phyloP scores from a whole-genome alignment of 2,888 invertebrate genomes.

The Archaeoteleia sp. region DNA sequence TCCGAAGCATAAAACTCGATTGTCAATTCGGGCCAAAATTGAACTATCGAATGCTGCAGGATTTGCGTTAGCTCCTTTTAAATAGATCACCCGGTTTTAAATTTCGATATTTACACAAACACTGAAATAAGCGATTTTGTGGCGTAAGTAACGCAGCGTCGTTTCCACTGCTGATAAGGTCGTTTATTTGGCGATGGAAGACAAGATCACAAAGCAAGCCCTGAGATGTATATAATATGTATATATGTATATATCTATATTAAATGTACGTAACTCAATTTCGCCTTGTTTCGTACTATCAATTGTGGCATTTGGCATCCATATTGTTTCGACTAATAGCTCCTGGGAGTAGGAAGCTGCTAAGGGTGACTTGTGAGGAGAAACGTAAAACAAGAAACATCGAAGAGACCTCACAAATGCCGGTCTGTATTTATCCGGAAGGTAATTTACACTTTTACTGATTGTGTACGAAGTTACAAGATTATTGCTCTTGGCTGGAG shows the following conservation, averaged over 20 bases:
- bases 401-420: conserved; percentile 53
- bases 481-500: conserved; percentile 54
- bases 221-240: conserved; percentile 2
- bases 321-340: conserved; percentile 73
- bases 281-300: conserved; percentile 58
- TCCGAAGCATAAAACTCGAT: conserved; percentile 19
- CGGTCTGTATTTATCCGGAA: conserved; percentile 56
- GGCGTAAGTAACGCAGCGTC: conserved; percentile 38
- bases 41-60: conserved; percentile 23
- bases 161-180: conserved; percentile 34
- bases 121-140: conserved; percentile 26
- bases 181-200: conserved; percentile 32
- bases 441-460: conserved; percentile 66
- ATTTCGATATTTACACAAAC: conserved; percentile 28
- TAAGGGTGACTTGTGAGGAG: conserved; percentile 51
- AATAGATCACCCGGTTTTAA: conserved; percentile 37
- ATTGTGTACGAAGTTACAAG: conserved; percentile 52
- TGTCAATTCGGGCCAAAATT: conserved; percentile 22
- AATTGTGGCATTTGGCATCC: conserved; percentile 73
- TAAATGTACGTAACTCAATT: conserved; percentile 38
- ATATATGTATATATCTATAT: conserved; percentile 11
- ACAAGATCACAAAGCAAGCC: conserved; percentile 26
- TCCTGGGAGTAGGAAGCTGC: conserved; percentile 67
- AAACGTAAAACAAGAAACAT: conserved; percentile 54
- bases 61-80: conserved; percentile 30